phyloP scores from a whole-genome alignment of 2,888 invertebrate species.

The Zeuzera pyrina region DNA sequence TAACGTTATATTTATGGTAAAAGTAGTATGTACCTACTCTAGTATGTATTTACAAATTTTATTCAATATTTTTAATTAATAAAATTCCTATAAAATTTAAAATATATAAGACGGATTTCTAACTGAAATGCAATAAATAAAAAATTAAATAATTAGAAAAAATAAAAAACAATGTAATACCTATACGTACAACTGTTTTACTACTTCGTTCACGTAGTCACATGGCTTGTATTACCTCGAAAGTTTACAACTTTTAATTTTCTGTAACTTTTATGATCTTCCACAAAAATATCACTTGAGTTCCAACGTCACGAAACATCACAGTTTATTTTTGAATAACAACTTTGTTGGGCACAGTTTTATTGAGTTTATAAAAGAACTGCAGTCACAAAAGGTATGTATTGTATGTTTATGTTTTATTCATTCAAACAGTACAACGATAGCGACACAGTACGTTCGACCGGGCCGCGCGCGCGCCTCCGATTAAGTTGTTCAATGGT shows the following conservation, averaged over 20 bases:
- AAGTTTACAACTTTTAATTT: slow-evolving; percentile 54
- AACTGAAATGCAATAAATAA: no score
- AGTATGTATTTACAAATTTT: no score
- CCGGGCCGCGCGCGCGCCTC: slow-evolving; percentile 43
- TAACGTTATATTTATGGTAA: no score
- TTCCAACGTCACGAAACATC: slow-evolving; percentile 1
- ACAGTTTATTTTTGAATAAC: not conserved
- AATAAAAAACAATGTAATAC: slow-evolving; percentile 44
- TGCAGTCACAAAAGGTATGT: not conserved
- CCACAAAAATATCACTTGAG: slow-evolving; percentile 41
- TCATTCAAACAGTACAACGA: not conserved
- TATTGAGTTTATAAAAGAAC: slow-evolving; percentile 1
- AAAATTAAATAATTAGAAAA: slow-evolving; percentile 40
- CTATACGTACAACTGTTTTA: slow-evolving; percentile 55
- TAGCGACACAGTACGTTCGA: slow-evolving; percentile 21
- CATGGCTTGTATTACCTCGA: slow-evolving; percentile 58
- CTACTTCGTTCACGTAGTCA: slow-evolving; percentile 46
- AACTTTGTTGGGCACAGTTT: not conserved
- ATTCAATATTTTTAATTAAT: no score
- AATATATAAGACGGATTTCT: no score
- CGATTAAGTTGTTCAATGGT: slow-evolving; percentile 29
- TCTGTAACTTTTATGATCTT: slow-evolving; percentile 44
- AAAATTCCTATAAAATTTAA: no score
- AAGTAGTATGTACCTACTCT: no score
- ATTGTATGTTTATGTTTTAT: not conserved